Evolutionary conservation across 2,888 invertebrate species (phyloP).

Genomic region (Drosophila gaucha): DNA sequence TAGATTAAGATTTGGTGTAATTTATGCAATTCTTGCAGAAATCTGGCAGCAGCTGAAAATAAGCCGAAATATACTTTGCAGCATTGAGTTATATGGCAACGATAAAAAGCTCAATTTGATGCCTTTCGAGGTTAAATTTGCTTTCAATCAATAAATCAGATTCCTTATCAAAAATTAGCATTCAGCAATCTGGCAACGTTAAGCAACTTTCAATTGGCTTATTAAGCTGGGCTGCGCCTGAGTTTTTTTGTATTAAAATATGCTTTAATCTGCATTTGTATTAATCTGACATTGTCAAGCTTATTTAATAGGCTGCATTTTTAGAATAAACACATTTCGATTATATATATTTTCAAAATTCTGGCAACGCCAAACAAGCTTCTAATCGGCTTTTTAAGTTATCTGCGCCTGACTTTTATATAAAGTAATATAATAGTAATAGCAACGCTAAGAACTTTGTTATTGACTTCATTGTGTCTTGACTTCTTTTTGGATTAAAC

Average conservation of each 20-base stretch:
- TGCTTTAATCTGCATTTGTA: neutral
- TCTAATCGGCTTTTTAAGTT: constrained; percentile 3
- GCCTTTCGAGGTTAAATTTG: neutral
- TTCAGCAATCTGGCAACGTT: neutral
- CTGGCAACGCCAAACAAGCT: neutral
- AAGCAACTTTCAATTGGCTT: neutral
- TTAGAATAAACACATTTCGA: neutral
- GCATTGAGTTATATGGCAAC: neutral
- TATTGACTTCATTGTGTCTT: too few species aligned
- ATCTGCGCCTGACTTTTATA: neutral
- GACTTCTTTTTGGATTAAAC: too few species aligned
- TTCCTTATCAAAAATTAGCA: too few species aligned
- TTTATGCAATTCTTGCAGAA: neutral
- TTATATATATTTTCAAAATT: neutral
- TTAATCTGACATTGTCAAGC: too few species aligned
- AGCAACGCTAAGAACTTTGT: too few species aligned
- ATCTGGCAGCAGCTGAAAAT: neutral
- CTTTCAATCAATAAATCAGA: neutral
- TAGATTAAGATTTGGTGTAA: too few species aligned
- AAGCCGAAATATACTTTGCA: neutral
- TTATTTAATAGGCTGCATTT: too few species aligned
- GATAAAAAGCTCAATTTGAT: too few species aligned
- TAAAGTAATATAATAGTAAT: neutral
- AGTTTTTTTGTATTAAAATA: neutral
- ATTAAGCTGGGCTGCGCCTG: constrained; percentile 8